Evolutionary conservation across 1,140 invertebrate genomes (phyloP).

Genomic region (Sitophilus oryzae): DNA sequence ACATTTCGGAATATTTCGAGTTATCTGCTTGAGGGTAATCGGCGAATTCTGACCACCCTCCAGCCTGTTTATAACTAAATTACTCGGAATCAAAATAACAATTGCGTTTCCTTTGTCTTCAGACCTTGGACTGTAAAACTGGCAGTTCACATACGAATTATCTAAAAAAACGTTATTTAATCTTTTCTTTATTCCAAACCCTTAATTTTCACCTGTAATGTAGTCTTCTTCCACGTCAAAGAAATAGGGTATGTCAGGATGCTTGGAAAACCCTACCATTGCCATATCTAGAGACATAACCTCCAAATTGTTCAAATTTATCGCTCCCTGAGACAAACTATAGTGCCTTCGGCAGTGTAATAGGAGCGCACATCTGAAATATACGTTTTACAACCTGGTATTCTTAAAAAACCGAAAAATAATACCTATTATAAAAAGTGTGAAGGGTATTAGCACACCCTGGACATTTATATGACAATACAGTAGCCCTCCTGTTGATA

Average conservation of each 20-base stretch:
- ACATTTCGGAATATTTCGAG: conserved; percentile 35
- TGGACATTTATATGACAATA: conserved; percentile 34
- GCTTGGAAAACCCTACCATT: conserved; percentile 31
- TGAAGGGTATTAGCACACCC: conserved; percentile 23
- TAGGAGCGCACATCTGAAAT: conserved; percentile 32
- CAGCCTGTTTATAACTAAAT: conserved; percentile 28
- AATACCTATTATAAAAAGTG: conserved; percentile 35
- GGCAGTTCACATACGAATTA: conserved; percentile 28
- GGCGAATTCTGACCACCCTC: conserved; percentile 7
- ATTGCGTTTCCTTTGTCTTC: conserved; percentile 30
- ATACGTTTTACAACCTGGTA: too few species aligned
- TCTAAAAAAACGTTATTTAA: not conserved
- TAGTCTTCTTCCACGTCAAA: conserved; percentile 34
- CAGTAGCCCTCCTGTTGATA: conserved; percentile 31
- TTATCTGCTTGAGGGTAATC: conserved; percentile 33
- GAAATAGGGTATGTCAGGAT: conserved; percentile 29
- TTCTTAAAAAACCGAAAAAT: too few species aligned
- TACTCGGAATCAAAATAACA: conserved; percentile 26
- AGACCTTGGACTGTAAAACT: conserved; percentile 32
- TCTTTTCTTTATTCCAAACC: not conserved
- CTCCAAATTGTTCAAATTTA: conserved; percentile 33
- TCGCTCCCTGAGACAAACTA: conserved; percentile 24
- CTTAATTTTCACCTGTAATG: conserved; percentile 8
- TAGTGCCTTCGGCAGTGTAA: conserved; percentile 37
- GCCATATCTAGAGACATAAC: conserved; percentile 27